These are phyloP conservation scores for Platysteira castanea DNA, from an alignment of 2,113 vertebrate species.

Conservation along the genomic window DNA sequence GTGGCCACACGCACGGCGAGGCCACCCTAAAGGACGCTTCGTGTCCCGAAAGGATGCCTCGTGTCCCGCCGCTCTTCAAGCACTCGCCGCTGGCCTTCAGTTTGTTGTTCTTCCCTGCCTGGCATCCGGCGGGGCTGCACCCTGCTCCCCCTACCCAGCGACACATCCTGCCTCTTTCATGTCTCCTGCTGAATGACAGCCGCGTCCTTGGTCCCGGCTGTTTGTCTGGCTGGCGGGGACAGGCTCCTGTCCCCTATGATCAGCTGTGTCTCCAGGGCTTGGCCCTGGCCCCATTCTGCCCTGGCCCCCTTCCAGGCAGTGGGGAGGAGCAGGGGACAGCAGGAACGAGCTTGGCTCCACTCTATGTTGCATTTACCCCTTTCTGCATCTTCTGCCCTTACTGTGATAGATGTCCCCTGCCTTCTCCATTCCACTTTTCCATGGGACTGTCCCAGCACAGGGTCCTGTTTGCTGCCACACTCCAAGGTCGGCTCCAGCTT, in stretches of 20 bases:
- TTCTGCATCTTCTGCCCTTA: not conserved
- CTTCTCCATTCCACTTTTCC: not conserved
- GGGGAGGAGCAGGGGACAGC: not conserved
- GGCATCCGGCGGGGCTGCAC: not conserved
- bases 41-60: accelerated
- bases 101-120: not conserved
- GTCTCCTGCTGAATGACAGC: not conserved
- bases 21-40: not conserved
- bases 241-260: not conserved
- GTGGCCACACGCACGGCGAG: not conserved
- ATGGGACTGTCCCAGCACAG: accelerated
- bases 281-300: not conserved
- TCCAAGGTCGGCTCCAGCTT: accelerated
- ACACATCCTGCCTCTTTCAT: not conserved
- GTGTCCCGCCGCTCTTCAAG: accelerated
- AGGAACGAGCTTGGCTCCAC: accelerated
- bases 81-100: accelerated
- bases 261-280: not conserved
- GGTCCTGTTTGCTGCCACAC: not conserved
- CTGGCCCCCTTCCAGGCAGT: not conserved
- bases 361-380: not conserved
- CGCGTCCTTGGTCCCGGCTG: not conserved
- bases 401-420: not conserved
- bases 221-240: not conserved
- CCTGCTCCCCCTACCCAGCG: accelerated